phyloP scores from a whole-genome alignment of 1,140 invertebrate genomes.

The Meloidogyne exigua region DNA sequence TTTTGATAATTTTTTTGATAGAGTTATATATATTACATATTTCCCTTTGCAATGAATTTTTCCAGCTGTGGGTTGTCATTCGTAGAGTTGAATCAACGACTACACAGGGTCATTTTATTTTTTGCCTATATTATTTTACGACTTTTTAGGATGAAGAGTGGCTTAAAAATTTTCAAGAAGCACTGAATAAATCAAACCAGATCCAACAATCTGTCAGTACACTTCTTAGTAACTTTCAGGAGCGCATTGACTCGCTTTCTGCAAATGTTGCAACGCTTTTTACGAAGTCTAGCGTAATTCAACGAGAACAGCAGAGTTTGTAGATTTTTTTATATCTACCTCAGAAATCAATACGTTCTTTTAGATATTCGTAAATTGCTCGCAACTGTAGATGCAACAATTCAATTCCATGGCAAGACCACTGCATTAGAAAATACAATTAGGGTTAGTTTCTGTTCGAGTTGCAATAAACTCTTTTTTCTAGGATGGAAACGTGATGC shows the following conservation, averaged over 20 bases:
- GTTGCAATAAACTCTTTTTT: not conserved
- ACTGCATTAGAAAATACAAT: conserved; percentile 54
- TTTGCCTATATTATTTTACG: not conserved
- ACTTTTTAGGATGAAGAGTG: conserved; percentile 57
- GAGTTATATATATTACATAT: no score
- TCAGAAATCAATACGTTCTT: not conserved
- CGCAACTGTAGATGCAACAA: conserved; percentile 62
- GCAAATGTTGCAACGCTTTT: conserved; percentile 52
- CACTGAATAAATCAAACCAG: conserved; percentile 30
- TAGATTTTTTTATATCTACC: not conserved
- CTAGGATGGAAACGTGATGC: conserved; percentile 36
- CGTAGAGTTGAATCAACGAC: conserved; percentile 31
- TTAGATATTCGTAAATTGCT: conserved; percentile 62
- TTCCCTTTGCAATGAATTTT: not conserved
- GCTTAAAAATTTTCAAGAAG: conserved; percentile 47
- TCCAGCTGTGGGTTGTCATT: not conserved
- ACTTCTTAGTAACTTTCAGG: conserved; percentile 53
- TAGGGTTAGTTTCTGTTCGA: conserved; percentile 16
- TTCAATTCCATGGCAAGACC: conserved; percentile 63
- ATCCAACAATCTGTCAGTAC: conserved; percentile 22
- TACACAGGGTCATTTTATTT: conserved; percentile 11
- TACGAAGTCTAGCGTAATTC: conserved; percentile 52
- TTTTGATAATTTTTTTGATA: no score
- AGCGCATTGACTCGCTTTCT: conserved; percentile 46
- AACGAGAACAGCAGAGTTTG: conserved; percentile 60